Percentiles rank a stretch among this genome's conserved stretches.
Evolutionary conservation across 2,888 invertebrate genomes (phyloP).

Genomic region (Heliconius charithonia): DNA sequence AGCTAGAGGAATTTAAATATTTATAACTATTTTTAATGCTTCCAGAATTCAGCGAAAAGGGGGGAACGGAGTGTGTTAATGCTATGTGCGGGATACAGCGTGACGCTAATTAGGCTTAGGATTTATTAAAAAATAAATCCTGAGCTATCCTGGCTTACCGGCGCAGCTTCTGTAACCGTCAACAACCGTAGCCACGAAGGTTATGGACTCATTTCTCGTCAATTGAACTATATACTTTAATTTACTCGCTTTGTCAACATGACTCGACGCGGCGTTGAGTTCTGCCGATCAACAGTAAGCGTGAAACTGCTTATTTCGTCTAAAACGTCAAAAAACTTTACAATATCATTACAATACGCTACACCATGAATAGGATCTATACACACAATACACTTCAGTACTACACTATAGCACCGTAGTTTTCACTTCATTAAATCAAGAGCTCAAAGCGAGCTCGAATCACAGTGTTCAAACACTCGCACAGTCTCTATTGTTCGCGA

Average conservation of each 20-base stretch:
- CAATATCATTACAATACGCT: not conserved
- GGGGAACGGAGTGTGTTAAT: too few relatives aligned
- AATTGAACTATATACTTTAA: not conserved
- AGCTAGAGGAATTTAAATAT: too few relatives aligned
- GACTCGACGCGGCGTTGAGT: not conserved
- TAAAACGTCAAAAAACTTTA: not conserved
- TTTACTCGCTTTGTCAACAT: not conserved
- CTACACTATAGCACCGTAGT: not conserved
- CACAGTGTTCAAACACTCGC: conserved; percentile 16
- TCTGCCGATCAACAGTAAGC: not conserved
- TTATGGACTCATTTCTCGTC: not conserved
- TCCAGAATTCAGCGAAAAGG: too few relatives aligned
- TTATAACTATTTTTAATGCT: too few relatives aligned
- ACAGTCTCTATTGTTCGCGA: conserved; percentile 7
- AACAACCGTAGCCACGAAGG: not conserved
- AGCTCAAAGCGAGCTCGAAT: conserved; percentile 24
- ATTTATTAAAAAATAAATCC: too few relatives aligned
- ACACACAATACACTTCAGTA: conserved; percentile 4
- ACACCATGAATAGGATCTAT: not conserved
- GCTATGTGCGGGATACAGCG: too few relatives aligned
- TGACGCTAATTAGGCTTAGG: too few relatives aligned
- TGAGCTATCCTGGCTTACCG: too few relatives aligned
- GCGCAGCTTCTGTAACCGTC: too few relatives aligned
- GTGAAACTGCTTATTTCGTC: not conserved
- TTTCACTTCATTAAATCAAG: conserved; percentile 24